Base-by-base conservation (phyloP, 1,140 invertebrate genomes). In the Tetramorium parvispinum region DNA sequence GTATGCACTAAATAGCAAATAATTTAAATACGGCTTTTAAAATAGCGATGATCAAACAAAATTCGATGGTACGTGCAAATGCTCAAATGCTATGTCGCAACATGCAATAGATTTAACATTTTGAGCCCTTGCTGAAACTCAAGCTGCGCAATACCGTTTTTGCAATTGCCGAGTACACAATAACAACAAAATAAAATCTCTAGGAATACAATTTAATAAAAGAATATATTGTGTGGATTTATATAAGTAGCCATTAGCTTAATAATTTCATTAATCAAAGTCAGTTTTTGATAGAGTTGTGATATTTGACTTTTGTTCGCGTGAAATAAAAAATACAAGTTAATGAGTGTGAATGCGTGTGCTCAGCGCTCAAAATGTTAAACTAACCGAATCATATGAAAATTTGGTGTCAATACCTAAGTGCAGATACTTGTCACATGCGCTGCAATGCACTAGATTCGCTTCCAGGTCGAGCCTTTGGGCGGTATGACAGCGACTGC, bases 341-440 rank as follows among this genome's bases (percentile, higher is more conserved):
- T 81, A 24, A 78, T 55, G 6, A 24, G 16, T 37, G 8, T 21
- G 11, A 57, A 27, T 43, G 1, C 32, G 2, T 73, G 53, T 46
- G 8, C 8, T 32, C 66, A 43, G 81, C 13, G 68, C 24, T 82
- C 66, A 57, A 81, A 81, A 55, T 75, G n/a, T 83, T 75, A 83
- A 49, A 55, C 27, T 86, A 70, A 86, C 61, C 53, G 89, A 92
- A 91, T 92, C 82, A 86, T 88, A 89, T 88, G 91, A 92, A 68
- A 92, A 88, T 86, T 91, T 94, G 88, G 91, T 94, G 87, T 93
- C 88, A 93, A 91, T 95, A 96, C 95, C 95, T 95, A 95, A 94
- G 93, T 96, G 95, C 92, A 96, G 94, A 94, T 95, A 95, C 93
- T 96, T 96, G 93, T 96, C 95, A 93, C 95, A 96, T 93, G 93